Conservation (phyloP, 2,113 vertebrate species). For the Pomatorhinus ruficollis region DNA sequence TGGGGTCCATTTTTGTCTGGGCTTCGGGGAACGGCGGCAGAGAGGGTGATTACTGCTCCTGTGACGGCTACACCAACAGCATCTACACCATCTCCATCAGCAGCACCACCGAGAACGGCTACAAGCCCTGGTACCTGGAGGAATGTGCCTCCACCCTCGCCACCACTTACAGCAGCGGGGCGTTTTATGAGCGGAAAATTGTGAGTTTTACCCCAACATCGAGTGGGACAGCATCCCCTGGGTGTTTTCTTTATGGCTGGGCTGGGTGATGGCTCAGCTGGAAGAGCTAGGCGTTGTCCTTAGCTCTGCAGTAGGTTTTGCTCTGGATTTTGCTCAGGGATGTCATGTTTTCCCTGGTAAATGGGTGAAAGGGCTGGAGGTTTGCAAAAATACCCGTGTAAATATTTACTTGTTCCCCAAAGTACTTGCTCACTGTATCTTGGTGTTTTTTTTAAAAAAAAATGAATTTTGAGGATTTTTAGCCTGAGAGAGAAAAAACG, state of each 20-base stretch:
- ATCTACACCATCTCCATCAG: conserved; percentile 94
- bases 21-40: conserved; percentile 89
- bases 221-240: not conserved
- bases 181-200: conserved; percentile 84
- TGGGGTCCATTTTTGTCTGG: conserved; percentile 93
- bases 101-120: conserved; percentile 84
- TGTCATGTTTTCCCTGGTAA: not conserved
- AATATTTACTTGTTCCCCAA: not conserved
- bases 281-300: not conserved
- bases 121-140: conserved; percentile 88
- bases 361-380: not conserved
- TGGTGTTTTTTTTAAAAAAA: not conserved
- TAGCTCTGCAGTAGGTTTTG: not conserved
- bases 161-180: conserved; percentile 88
- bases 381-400: not conserved
- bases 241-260: fast-evolving
- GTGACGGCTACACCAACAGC: conserved; percentile 93
- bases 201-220: conserved; percentile 52
- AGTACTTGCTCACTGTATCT: not conserved
- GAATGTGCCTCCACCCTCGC: conserved; percentile 89
- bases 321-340: not conserved
- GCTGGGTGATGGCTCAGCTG: not conserved
- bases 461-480: not conserved
- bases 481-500: not conserved
- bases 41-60: conserved; percentile 90